Percentiles rank a stretch among this genome's conserved stretches.
Conservation (phyloP, 1,140 invertebrate species). For the Drosophila truncata region DNA sequence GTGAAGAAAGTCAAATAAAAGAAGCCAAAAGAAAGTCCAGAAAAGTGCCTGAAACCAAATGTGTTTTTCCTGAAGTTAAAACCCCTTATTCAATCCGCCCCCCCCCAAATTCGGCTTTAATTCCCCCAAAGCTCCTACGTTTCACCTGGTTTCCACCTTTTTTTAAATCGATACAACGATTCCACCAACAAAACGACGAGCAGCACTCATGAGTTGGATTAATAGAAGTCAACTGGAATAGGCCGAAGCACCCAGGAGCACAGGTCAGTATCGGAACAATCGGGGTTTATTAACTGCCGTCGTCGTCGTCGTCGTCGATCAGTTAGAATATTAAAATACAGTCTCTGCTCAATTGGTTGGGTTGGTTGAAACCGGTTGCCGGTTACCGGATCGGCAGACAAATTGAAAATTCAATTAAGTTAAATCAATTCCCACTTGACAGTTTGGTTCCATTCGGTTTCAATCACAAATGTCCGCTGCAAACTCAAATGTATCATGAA, state of each 20-base stretch:
- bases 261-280: conserved; percentile 56
- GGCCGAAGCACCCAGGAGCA: conserved; percentile 33
- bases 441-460: conserved; percentile 34
- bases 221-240: conserved; percentile 48
- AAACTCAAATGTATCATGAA: conserved; percentile 26
- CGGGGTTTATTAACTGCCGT: conserved; percentile 36
- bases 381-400: conserved; percentile 14
- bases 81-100: conserved; percentile 5
- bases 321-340: conserved; percentile 25
- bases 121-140: conserved; percentile 14
- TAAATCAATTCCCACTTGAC: conserved; percentile 55
- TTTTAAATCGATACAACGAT: conserved; percentile 18
- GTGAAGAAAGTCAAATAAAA: conserved; percentile 30
- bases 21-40: conserved; percentile 24
- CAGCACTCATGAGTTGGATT: conserved; percentile 54
- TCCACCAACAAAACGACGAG: conserved; percentile 3
- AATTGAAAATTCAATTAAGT: conserved; percentile 73
- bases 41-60: conserved; percentile 58
- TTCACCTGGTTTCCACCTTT: conserved; percentile 15
- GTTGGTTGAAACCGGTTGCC: conserved; percentile 53
- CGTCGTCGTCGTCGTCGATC: neutral
- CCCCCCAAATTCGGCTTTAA: conserved; percentile 22
- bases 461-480: conserved; percentile 7
- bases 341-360: conserved; percentile 41
- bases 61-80: conserved; percentile 59